phyloP scores from a whole-genome alignment of 2,888 invertebrate genomes.

The Dioctria rufipes region DNA sequence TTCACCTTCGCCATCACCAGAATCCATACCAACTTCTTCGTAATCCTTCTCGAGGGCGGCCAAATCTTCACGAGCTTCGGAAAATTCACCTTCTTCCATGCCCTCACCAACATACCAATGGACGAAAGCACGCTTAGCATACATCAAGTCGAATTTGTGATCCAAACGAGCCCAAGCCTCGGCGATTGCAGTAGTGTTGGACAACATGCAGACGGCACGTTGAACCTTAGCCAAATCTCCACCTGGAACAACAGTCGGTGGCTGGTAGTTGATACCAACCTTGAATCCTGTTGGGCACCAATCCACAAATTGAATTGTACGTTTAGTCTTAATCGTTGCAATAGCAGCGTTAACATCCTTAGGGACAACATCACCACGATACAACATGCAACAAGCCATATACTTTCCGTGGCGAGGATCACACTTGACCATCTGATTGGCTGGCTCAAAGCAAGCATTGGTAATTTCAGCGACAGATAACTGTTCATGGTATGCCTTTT shows the following conservation, averaged over 20 bases:
- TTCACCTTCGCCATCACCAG: constrained; percentile 81
- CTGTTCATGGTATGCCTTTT: constrained; percentile 72
- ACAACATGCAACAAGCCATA: constrained; percentile 93
- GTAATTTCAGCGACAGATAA: constrained; percentile 89
- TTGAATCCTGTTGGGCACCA: constrained; percentile 90
- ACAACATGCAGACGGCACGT: constrained; percentile 96
- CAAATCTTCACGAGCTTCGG: constrained; percentile 80
- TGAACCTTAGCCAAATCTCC: constrained; percentile 94
- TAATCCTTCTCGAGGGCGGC: constrained; percentile 84
- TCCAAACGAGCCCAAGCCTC: constrained; percentile 96
- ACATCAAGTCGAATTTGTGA: constrained; percentile 94
- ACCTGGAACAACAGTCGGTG: constrained; percentile 91
- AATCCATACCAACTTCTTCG: constrained; percentile 86
- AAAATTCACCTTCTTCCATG: constrained; percentile 86
- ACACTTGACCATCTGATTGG: constrained; percentile 81
- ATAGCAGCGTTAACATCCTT: constrained; percentile 92
- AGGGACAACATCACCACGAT: constrained; percentile 91
- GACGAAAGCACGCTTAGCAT: constrained; percentile 93
- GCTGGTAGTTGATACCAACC: constrained; percentile 91
- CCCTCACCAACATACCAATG: constrained; percentile 90
- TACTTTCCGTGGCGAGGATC: constrained; percentile 90
- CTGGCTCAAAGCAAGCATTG: constrained; percentile 81
- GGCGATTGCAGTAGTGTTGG: constrained; percentile 96
- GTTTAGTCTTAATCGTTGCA: constrained; percentile 91
- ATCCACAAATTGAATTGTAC: constrained; percentile 93